Evolutionary conservation across 1,140 invertebrate species (phyloP).

Genomic region (roundworm (Caenorhabditis elegans)): DNA sequence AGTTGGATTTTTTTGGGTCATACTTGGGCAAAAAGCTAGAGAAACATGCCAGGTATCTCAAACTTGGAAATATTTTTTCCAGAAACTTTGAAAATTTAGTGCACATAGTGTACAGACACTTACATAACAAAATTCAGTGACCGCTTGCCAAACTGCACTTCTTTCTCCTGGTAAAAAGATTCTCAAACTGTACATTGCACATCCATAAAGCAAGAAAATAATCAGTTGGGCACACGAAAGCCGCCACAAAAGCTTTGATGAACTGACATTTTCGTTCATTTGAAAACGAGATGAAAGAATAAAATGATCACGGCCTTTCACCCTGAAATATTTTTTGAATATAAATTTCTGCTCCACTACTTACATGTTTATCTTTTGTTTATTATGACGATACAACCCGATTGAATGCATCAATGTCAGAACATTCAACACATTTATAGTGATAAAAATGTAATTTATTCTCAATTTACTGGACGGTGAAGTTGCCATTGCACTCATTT

Average conservation of each 20-base stretch:
- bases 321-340: not conserved
- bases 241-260: not conserved
- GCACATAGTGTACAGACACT: too few relatives aligned
- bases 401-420: not conserved
- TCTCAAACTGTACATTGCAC: not conserved
- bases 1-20: too few relatives aligned
- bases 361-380: not conserved
- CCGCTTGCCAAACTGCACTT: not conserved
- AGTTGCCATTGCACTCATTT: slow-evolving; percentile 5
- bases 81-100: too few relatives aligned
- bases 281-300: not conserved
- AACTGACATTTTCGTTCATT: not conserved
- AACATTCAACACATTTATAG: not conserved
- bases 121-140: not conserved
- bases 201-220: not conserved
- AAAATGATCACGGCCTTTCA: not conserved
- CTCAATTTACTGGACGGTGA: not conserved
- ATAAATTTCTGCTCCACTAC: not conserved
- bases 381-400: not conserved
- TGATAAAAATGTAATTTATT: not conserved
- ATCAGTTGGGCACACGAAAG: not conserved
- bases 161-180: not conserved
- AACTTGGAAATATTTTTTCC: too few relatives aligned
- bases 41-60: too few relatives aligned
- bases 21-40: too few relatives aligned